These are phyloP conservation scores for Coelinius sp. DNA, from an alignment of 2,888 invertebrate species.

Conservation along the genomic window DNA sequence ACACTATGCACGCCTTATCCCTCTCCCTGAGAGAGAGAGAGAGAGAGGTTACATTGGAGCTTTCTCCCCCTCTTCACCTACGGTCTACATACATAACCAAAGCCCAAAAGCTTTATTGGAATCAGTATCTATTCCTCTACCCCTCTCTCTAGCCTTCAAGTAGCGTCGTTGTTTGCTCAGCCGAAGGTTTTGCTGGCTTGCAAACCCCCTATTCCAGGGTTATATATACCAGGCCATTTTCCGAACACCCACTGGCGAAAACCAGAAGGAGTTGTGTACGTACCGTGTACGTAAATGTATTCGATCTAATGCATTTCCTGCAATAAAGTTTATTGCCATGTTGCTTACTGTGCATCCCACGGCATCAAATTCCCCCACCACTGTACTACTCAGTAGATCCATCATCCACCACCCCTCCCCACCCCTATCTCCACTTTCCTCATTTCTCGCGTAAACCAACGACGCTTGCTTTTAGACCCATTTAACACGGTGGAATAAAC, in stretches of 20 bases:
- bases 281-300: conserved; percentile 53
- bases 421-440: conserved; percentile 9
- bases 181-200: conserved; percentile 32
- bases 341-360: conserved; percentile 52
- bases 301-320: conserved; percentile 68
- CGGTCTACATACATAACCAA: conserved; percentile 38
- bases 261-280: conserved; percentile 37
- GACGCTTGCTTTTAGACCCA: neutral
- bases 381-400: conserved; percentile 39
- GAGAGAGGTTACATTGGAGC: conserved; percentile 1
- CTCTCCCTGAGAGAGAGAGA: conserved; percentile 47
- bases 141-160: conserved; percentile 26
- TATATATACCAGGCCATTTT: conserved; percentile 20
- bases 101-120: conserved; percentile 58
- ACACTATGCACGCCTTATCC: conserved; percentile 59
- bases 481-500: neutral
- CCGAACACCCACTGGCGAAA: conserved; percentile 24
- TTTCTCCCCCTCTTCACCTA: neutral
- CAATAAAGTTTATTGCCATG: conserved; percentile 68
- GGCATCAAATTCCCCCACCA: neutral
- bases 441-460: conserved; percentile 23
- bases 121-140: conserved; percentile 44
- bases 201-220: conserved; percentile 8
- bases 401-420: conserved; percentile 49
- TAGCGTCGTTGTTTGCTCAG: conserved; percentile 40